Percentiles rank a stretch among this genome's conserved stretches.
Evolutionary conservation across 2,797 vertebrate genomes (phyloP).

Genomic region (Limnodromus scolopaceus): DNA sequence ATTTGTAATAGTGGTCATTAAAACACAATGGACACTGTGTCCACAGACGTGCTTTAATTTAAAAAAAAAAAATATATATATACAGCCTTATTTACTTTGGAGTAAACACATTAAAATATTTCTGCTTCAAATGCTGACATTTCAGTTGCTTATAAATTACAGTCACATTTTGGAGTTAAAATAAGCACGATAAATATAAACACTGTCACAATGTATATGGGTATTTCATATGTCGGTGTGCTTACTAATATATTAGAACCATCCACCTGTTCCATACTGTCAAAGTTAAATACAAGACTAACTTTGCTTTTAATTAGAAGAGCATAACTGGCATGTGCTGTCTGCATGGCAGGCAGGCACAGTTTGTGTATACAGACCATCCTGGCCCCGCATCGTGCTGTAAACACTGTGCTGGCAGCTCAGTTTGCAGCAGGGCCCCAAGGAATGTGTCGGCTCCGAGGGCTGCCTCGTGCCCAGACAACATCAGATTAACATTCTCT

Average conservation of each 20-base stretch:
- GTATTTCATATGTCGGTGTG: background rate
- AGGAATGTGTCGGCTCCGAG: constrained; percentile 40
- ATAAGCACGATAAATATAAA: background rate
- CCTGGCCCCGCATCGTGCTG: constrained; percentile 7
- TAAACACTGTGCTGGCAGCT: constrained; percentile 45
- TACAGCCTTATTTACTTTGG: background rate
- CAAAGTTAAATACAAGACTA: background rate
- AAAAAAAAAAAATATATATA: background rate
- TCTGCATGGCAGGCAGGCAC: background rate
- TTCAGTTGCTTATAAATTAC: constrained; percentile 24
- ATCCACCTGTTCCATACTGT: constrained; percentile 22
- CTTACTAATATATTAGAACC: background rate
- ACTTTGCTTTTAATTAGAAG: background rate
- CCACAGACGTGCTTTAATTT: background rate
- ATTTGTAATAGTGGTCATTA: background rate
- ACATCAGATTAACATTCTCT: constrained; percentile 40
- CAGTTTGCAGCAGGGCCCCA: constrained; percentile 33
- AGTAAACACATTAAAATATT: constrained; percentile 40
- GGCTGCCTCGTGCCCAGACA: constrained; percentile 49
- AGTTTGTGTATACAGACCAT: background rate
- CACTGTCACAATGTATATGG: background rate
- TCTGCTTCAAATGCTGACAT: constrained; percentile 7
- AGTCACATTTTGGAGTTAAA: constrained; percentile 17
- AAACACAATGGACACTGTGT: constrained; percentile 29
- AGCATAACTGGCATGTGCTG: background rate